Evolutionary conservation across 2,888 invertebrate genomes (phyloP), one percentile per base, ranked within the genome.

Genomic region (Athetis lepigone): DNA sequence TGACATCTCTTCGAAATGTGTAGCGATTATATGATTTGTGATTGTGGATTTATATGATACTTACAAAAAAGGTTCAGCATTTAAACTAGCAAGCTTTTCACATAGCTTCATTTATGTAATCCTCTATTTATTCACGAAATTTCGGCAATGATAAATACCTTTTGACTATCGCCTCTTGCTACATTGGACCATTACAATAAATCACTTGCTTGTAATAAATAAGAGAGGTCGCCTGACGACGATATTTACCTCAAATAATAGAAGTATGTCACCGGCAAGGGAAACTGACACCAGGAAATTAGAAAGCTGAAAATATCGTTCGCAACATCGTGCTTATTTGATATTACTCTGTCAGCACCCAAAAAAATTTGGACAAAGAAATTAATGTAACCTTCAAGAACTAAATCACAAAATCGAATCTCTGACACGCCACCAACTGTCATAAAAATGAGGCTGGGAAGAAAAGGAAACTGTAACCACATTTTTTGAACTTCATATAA

Each of bases 261-360:
- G 16, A 52, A 47, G 39, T 11, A 42, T 55, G 47, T 50, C 49
- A 47, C 13, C 18, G 25, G 1, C 43, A 16, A 1, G 40, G 21
- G 33, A 11, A 51, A 55, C 39, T 55, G 76, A 63, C 64, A 43
- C 16, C 64, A 43, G 76, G 62, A 70, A 76, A 72, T 76, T 58
- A 63, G 39, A 59, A 51, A 47, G 18, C 46, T 19, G 40, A 56
- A 71, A 59, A 51, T 57, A 54, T 27, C 23, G 2, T 54, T 25
- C 39, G 2, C 19, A 46, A 37, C 23, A 56, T 40, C n/a, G 13
- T 33, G 33, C 33, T 13, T 33, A 21, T n/a, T 64, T 19, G 8
- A 39, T 47, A 42, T 46, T 58, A 29, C 27, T 27, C 33, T 25
- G 46, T 45, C 27, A 75, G 11, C 37, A 33, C 16, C 46, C 9